These are phyloP conservation scores for Rhodeus uyekii DNA, from an alignment of 2,797 vertebrate species.

Conservation along the genomic window DNA sequence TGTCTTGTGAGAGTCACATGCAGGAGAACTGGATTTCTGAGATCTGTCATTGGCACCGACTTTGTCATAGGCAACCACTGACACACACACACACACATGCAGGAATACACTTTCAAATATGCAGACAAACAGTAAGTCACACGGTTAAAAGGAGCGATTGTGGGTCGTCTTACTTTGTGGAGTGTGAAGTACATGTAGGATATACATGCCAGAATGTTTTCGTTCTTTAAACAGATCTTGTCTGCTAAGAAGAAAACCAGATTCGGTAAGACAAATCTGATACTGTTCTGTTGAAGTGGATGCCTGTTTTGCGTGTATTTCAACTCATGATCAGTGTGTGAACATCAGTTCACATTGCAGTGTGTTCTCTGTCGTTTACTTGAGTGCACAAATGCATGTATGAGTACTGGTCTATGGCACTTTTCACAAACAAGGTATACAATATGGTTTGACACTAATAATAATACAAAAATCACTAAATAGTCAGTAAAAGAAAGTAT, in stretches of 20 bases:
- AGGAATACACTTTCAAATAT: neutral
- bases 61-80: conserved; percentile 41
- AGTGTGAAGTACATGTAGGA: conserved; percentile 21
- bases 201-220: conserved; percentile 23
- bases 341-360: neutral
- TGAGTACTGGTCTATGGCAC: neutral
- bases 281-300: neutral
- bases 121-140: neutral
- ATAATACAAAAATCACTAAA: neutral
- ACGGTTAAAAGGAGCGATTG: conserved; percentile 10
- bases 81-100: conserved; percentile 21
- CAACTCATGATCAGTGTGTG: neutral
- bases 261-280: conserved; percentile 37
- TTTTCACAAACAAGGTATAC: neutral
- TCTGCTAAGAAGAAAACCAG: conserved; percentile 32
- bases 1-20: conserved; percentile 61
- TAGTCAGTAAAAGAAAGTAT: neutral
- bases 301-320: neutral
- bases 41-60: conserved; percentile 30
- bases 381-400: neutral
- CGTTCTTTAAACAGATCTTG: conserved; percentile 25
- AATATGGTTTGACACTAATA: neutral
- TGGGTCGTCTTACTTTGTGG: conserved; percentile 1
- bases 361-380: conserved; percentile 12
- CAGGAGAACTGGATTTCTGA: conserved; percentile 66